Conservation (phyloP, 1,140 invertebrate genomes). For the Drosophila murphyi region DNA sequence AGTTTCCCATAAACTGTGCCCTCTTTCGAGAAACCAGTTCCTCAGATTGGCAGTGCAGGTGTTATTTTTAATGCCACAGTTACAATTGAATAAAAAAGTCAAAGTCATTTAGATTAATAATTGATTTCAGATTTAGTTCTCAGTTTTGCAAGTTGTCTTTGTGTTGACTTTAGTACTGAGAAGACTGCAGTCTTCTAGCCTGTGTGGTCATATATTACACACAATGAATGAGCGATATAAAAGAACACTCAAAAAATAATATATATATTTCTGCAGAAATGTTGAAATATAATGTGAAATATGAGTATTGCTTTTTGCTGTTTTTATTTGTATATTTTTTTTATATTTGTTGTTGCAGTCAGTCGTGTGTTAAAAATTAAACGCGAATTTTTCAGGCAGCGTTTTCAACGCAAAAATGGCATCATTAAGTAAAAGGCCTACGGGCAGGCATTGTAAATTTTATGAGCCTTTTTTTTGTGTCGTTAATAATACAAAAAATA, state of each 20-base stretch:
- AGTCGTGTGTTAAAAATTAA: constrained; percentile 81
- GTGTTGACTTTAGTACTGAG: not conserved
- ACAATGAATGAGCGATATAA: not conserved
- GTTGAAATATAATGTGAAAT: constrained; percentile 32
- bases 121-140: too few species aligned
- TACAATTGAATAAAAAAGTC: too few species aligned
- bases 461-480: constrained; percentile 80
- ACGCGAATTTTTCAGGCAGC: constrained; percentile 76
- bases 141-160: not conserved
- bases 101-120: too few species aligned
- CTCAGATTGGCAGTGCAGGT: too few species aligned
- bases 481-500: constrained; percentile 74
- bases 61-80: too few species aligned
- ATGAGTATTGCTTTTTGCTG: constrained; percentile 34
- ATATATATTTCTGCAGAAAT: constrained; percentile 8
- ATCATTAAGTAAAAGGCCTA: constrained; percentile 80
- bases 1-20: too few species aligned
- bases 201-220: not conserved
- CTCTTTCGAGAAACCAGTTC: too few species aligned
- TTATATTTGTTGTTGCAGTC: constrained; percentile 68
- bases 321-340: constrained; percentile 35
- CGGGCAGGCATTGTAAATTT: constrained; percentile 79
- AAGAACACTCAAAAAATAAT: not conserved
- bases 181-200: not conserved
- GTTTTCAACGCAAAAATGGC: constrained; percentile 75